Conservation (phyloP, 2,797 vertebrate species). For the Gymnoscopelus microlampas region DNA sequence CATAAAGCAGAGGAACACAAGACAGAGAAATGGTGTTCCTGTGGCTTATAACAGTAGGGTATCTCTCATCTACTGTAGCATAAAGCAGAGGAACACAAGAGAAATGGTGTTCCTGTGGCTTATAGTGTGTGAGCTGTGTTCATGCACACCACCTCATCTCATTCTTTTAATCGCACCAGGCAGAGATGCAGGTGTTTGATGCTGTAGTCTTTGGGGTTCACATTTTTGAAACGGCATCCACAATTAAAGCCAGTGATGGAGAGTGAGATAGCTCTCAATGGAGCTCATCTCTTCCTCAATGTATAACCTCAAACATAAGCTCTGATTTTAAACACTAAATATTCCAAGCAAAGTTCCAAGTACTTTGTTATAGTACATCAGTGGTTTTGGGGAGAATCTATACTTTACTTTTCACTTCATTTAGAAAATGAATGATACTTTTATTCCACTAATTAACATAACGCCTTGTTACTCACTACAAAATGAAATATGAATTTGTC, state of each 20-base stretch:
- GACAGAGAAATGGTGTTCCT: too few relatives aligned
- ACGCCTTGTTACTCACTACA: too few relatives aligned
- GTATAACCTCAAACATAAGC: conserved; percentile 28
- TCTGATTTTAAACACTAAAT: conserved; percentile 13
- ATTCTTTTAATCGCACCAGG: conserved; percentile 18
- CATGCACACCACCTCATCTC: conserved; percentile 19
- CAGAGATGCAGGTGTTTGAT: conserved; percentile 24
- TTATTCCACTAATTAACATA: too few relatives aligned
- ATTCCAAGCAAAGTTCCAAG: background rate
- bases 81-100: conserved; percentile 18
- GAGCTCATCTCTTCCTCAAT: conserved; percentile 21
- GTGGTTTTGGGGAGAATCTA: too few relatives aligned
- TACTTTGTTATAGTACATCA: too few relatives aligned
- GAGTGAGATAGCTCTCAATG: conserved; percentile 16
- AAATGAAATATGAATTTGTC: too few relatives aligned
- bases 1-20: conserved; percentile 25
- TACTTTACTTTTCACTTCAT: too few relatives aligned
- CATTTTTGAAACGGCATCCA: conserved; percentile 11
- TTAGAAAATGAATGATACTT: too few relatives aligned
- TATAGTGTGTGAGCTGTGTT: conserved; percentile 2
- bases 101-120: too few relatives aligned
- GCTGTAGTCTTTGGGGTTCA: conserved; percentile 21
- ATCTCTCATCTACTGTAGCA: conserved; percentile 6
- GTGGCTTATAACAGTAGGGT: background rate
- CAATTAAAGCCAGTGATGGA: conserved; percentile 52